Evolutionary conservation across 53 echinoderm and acorn worm species (phyloP).

Genomic region (Antedon mediterranea): DNA sequence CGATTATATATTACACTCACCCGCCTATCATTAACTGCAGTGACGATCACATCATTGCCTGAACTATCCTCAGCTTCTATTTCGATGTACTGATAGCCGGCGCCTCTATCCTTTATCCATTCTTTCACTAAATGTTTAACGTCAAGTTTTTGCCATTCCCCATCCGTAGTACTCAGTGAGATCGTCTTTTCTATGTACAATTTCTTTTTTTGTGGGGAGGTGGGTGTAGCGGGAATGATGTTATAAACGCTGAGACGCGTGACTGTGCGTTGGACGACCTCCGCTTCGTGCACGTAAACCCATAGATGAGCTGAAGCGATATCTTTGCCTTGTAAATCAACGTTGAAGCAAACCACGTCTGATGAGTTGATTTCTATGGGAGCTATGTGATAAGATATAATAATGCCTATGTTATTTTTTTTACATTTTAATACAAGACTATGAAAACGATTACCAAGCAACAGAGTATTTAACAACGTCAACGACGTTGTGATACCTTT

Average conservation of each 20-base stretch:
- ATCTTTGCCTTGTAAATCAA: not conserved
- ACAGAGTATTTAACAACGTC: too few species aligned
- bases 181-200: not conserved
- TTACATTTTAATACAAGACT: too few species aligned
- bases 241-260: not conserved
- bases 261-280: not conserved
- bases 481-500: too few species aligned
- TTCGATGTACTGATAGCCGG: not conserved
- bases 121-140: not conserved
- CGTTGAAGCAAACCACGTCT: not conserved
- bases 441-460: too few species aligned
- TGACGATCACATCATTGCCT: not conserved
- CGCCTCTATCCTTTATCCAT: not conserved
- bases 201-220: not conserved
- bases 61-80: not conserved
- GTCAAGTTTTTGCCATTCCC: not conserved
- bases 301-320: not conserved
- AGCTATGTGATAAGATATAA: not conserved
- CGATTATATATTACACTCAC: too few species aligned
- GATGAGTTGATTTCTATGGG: not conserved
- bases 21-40: not conserved
- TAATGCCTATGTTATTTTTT: too few species aligned
- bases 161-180: not conserved
- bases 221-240: not conserved
- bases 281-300: not conserved